Evolutionary conservation across 2,797 vertebrate species (phyloP), one percentile per base, ranked within the genome.

Genomic region (Sylvia borin): DNA sequence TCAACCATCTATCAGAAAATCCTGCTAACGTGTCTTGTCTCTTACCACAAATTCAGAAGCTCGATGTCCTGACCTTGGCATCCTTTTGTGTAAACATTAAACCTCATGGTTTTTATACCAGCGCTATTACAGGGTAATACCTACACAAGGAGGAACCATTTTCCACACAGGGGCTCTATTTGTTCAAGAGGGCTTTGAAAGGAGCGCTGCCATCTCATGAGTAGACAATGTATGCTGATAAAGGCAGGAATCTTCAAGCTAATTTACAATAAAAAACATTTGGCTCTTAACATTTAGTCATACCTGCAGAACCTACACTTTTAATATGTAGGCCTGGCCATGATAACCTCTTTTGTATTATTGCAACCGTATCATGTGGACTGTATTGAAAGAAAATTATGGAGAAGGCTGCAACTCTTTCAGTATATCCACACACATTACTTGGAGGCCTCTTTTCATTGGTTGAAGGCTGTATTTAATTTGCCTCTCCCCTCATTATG

Each of bases 61-160:
- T 86, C 0, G 1, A 1, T 11, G n/a, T 57, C n/a, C 47, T 54
- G 42, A 72, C 32, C 38, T 40, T 12, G 25, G 21, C 0, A 0
- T 48, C 40, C 40, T 71, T 80, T 77, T 53, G 10, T 61, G n/a
- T 25, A 51, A 31, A 47, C 11, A 67, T 32, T 34, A 50, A 40
- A 67, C 68, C 11, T 36, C 9, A 9, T n/a, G 2, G 0, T 36
- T 88, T 75, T 67, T 55, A 47, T 10, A 64, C 24, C 2, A 9
- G 19, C 43, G 21, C 47, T 71, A 11, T 32, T 38, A 38, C 16
- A 53, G 15, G 4, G 8, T 19, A 50, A 54, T 47, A 32, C 8
- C 45, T 54, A 60, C 9, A 32, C 26, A 72, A 13, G 7, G 29
- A 85, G 65, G 38, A 88, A 36, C 48, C 16, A 12, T 40, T 54